Base-by-base conservation (phyloP, 92 coral and sea anemone species). In the Parazoanthus swiftii region DNA sequence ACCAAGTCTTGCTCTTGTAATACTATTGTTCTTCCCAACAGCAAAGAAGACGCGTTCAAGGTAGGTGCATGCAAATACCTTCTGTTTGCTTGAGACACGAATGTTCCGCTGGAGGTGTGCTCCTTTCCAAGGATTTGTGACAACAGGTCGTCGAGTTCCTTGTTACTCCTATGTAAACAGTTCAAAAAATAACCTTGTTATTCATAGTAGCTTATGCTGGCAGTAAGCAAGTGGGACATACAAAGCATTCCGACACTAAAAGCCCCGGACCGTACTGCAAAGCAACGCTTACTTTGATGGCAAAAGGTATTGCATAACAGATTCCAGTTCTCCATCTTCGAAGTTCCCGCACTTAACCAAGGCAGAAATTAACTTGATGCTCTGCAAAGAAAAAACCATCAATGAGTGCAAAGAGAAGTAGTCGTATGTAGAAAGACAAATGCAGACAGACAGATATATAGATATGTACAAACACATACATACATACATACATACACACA, bases 341-440 rank as follows among this genome's bases (percentile, higher is more conserved):
- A 95, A 92, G 77, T 93, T 91, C 48, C 98, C 99, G 91, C 96
- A 94, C 54, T 90, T 92, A 50, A 97, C 98, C 70, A 97, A 91
- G 23, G 94, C 92, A 38, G 99, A 92, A 68, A 97, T 97, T 86
- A 95, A 88, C 89, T 94, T 92, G 11, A 97, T 81, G 88, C 92
- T 97, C 99, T 97, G 88, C 36, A 81, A 75, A 50, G 48, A 33
- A 8, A 72, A 80, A 46, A 78, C 38, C 44, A 67, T 9, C 81
- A 85, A 23, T 8, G 26, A 59, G 29, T 4, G 13, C 9, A 21
- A 20, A 25, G 75, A 65, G 48, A 74, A 39, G 38, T 42, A 29
- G 76, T 25, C 37, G 0, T 11, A 48, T 8, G 1, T 11, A 48
- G 0, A 8, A 54, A 51, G 14, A 51, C 2, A 51, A 14, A 51